Base-by-base conservation (phyloP, 2,797 vertebrate species). In the Ptychobarbus kaznakovi region DNA sequence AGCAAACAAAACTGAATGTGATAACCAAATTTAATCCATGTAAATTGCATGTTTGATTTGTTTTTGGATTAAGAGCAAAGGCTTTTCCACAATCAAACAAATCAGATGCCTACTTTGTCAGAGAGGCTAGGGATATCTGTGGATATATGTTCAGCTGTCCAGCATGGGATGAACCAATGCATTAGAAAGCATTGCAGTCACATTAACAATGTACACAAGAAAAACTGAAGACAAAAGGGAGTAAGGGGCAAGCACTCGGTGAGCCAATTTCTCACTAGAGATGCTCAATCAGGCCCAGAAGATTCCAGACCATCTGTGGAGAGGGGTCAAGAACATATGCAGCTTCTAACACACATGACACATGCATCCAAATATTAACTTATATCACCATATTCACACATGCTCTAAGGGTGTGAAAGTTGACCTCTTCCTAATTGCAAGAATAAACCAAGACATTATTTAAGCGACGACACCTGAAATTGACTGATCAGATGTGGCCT, bases 351-450 rank as follows among this genome's bases (percentile, higher is more conserved):
- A 38, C 15, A 35, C 28, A 35, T 66, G 32, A 38, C 15, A 35
- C 15, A 38, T 66, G 32, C 7, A 35, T 66, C 32, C 3, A 16
- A 66, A 66, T 3, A 3, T 35, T 66, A 20, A 66, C 2, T 16
- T 86, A 84, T 86, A 87, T 86, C 85, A 76, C 84, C 74, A 87
- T 13, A 28, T 63, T 22, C 56, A 85, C 46, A 46, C 46, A 78
- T 15, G 38, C 72, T 79, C 82, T 65, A 90, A 89, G 91, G 93
- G 88, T 87, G 81, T 68, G 13, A 68, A 32, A 91, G 89, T 87
- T 92, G 93, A 94, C 93, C 92, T 92, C 91, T 92, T 93, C 91
- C 92, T 94, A 92, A 94, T 95, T 93, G 94, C 88, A 90, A 90
- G 90, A 93, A 94, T 92, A 92, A 91, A 91, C 92, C 88, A 53